Evolutionary conservation across 2,888 invertebrate genomes (phyloP).

Genomic region (Metopia argyrocephala): DNA sequence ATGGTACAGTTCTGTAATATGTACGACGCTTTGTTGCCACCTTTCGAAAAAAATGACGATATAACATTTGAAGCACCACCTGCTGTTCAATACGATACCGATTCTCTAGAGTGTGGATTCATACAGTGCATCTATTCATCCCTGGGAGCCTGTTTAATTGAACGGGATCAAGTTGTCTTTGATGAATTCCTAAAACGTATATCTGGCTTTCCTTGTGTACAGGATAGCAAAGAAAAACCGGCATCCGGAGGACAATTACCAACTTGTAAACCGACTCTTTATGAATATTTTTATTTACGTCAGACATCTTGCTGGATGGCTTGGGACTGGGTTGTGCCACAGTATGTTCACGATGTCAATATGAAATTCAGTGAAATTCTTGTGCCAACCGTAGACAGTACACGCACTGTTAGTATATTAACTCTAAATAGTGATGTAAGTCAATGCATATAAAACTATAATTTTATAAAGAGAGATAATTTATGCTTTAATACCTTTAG

Average conservation of each 20-base stretch:
- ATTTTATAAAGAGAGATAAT: no score
- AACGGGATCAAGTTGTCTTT: conserved; percentile 84
- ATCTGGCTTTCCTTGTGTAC: conserved; percentile 83
- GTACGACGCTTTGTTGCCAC: conserved; percentile 84
- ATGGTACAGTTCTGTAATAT: conserved; percentile 90
- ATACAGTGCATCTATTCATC: conserved; percentile 89
- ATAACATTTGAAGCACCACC: conserved; percentile 77
- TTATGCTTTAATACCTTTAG: conserved; percentile 71
- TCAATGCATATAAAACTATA: neutral
- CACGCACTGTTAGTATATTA: conserved; percentile 88
- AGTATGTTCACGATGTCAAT: conserved; percentile 85
- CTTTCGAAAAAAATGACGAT: conserved; percentile 77
- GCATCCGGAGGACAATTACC: conserved; percentile 87
- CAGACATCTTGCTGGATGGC: conserved; percentile 86
- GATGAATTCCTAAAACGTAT: conserved; percentile 87
- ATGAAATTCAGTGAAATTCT: conserved; percentile 89
- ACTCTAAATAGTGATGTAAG: conserved; percentile 86
- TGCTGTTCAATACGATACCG: conserved; percentile 79
- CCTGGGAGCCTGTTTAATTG: conserved; percentile 88
- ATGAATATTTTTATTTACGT: conserved; percentile 89
- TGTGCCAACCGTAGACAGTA: conserved; percentile 93
- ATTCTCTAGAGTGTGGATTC: conserved; percentile 86
- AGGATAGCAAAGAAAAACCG: conserved; percentile 83
- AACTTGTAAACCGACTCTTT: conserved; percentile 84
- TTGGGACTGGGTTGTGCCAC: conserved; percentile 89